Base-by-base conservation (phyloP, 2,797 vertebrate genomes). In the Sebastes vulpes region DNA sequence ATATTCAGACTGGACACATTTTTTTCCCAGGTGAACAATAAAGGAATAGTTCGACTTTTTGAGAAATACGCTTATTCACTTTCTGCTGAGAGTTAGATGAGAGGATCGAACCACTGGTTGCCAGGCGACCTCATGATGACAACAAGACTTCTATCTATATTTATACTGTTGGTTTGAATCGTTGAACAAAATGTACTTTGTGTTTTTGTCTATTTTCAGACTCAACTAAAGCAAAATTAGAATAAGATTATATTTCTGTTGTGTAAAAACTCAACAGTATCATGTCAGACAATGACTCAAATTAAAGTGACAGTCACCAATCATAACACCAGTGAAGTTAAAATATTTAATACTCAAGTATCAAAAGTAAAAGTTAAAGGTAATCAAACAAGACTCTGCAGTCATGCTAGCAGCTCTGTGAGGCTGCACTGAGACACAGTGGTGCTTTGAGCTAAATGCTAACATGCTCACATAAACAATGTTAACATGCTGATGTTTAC, bases 1-100 rank as follows among this genome's bases (percentile, higher is more conserved):
- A 29, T 23, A n/a, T 20, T 54, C 53, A 29, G 28, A 57, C 64
- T 29, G 10, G 42, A 18, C 42, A 46, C 16, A 46, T 18, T 96
- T 23, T 20, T n/a, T 18, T 38, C 2, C 8, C 7, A n/a, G 7
- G 1, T 9, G 2, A 65, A 46, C 9, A 23, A 26, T 29, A 58
- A n/a, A 69, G 50, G 5, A 23, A 16, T 9, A 63, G 11, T 63
- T 42, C 1, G 3, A 32, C 8, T 0, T 52, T 9, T 26, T 42
- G 12, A 18, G 23, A 46, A 64, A 38, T 25, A 18, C 12, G 3
- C 20, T 63, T 25, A 25, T 59, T 56, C 25, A 23, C 21, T 54
- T 54, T 14, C 20, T 54, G 20, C 10, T 54, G 21, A 28, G 18
- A 9, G 29, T 32, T 32, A 46, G 6, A 46, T 18, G 58, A 60